These are phyloP conservation scores for Neoitamus cyanurus DNA, from an alignment of 2,888 invertebrate species.

Conservation along the genomic window DNA sequence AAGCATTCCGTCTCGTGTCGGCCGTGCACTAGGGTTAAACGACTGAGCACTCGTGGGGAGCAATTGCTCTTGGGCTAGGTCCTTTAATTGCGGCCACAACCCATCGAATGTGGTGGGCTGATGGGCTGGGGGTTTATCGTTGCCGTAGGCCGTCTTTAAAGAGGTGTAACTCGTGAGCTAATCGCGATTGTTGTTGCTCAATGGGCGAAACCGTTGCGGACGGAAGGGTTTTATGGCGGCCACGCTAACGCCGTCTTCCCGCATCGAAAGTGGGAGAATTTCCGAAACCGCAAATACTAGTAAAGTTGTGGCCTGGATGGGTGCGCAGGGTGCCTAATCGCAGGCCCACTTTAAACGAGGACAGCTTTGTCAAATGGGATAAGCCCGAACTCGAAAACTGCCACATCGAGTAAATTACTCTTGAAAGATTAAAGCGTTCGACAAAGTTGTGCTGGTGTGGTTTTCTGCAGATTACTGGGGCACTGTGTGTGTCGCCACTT, in stretches of 20 bases:
- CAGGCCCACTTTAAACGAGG: conserved; percentile 11
- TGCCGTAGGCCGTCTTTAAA: not conserved
- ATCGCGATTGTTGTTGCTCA: not conserved
- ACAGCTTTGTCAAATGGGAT: conserved; percentile 35
- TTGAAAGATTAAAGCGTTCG: conserved; percentile 22
- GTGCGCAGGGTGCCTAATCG: not conserved
- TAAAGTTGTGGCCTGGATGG: not conserved
- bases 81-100: not conserved
- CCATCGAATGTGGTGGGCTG: not conserved
- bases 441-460: conserved; percentile 8
- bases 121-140: not conserved
- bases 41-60: not conserved
- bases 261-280: not conserved
- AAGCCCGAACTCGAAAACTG: conserved; percentile 15
- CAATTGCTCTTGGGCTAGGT: not conserved
- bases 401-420: conserved; percentile 28
- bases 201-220: not conserved
- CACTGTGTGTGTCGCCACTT: conserved; percentile 3
- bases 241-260: not conserved
- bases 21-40: not conserved
- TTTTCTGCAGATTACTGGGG: conserved; percentile 11
- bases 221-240: not conserved
- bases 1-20: not conserved
- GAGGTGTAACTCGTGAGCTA: conserved; percentile 8
- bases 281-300: not conserved